Conservation (phyloP, 2,888 invertebrate species). For the Callyntrura sp. region DNA sequence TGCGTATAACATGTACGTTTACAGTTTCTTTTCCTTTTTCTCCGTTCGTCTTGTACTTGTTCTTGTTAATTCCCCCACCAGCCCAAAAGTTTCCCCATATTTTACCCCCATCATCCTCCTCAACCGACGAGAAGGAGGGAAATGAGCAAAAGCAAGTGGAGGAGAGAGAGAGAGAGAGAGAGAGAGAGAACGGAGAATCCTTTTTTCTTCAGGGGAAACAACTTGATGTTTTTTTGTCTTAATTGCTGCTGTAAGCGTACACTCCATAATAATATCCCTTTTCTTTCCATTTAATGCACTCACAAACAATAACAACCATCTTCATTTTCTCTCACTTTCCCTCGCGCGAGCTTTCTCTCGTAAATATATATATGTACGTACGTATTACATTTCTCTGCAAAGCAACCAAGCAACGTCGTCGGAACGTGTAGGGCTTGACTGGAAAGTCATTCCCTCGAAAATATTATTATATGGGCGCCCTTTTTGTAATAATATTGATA, state of each 20-base stretch:
- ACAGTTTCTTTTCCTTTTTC: background rate
- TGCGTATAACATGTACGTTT: background rate
- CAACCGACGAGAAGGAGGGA: constrained; percentile 27
- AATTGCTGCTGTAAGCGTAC: constrained; percentile 59
- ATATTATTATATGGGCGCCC: background rate
- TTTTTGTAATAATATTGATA: background rate
- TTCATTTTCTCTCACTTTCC: background rate
- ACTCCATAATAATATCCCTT: background rate
- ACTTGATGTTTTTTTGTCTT: constrained; percentile 47
- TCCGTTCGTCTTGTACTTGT: background rate
- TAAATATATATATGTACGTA: too few species aligned
- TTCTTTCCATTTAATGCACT: background rate
- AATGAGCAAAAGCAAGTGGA: background rate
- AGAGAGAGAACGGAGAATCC: constrained; percentile 31
- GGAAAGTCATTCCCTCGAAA: constrained; percentile 12
- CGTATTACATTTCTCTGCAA: too few species aligned
- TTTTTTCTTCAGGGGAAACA: constrained; percentile 38
- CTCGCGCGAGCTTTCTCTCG: too few species aligned
- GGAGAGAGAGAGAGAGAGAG: constrained; percentile 5
- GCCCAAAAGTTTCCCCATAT: background rate
- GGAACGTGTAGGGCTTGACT: constrained; percentile 1
- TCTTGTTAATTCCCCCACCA: background rate
- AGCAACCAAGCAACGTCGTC: too few species aligned
- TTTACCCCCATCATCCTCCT: constrained; percentile 31
- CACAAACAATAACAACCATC: background rate